Base-by-base conservation (phyloP, 2,888 invertebrate genomes). In the Salpingus planirostris region DNA sequence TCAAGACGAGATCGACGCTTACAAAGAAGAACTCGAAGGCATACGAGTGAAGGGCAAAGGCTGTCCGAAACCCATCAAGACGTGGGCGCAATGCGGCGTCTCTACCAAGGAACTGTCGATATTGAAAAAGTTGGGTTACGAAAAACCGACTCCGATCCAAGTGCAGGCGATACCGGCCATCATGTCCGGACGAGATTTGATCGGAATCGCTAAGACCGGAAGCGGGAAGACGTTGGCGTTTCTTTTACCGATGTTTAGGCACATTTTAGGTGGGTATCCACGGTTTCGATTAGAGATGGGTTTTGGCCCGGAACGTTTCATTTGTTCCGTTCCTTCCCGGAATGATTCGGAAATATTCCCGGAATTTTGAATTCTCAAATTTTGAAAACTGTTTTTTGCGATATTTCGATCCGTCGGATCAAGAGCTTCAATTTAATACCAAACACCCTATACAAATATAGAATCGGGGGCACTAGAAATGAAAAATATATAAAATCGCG, bases 121-220 rank as follows among this genome's bases (percentile, higher is more conserved):
- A 44, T 66, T 98, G 34, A 93, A 89, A 62, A 91, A 83, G 67
- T 73, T 84, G 35, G 78, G 78, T 36, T 99, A 92, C 64, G 92
- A 93, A 52, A 96, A 93, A 63, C 98, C 98, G 0, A 98, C 98
- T 1, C 97, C 98, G 1, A 98, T 98, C 54, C 98, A 98, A 66
- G 83, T 90, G 31, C 98, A 99, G 67, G 97, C 96, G 2, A 89
- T 98, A 55, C 90, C 91, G 3, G 89, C 91, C 13, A 89, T 98
- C 38, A 96, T 99, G 96, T 89, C 87, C 28, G 89, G 88, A 44
- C 78, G 96, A 35, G 96, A 98, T 67, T 70, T 98, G 38, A 98
- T 98, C 55, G 97, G 97, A 32, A 98, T 99, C 59, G 98, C 98
- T 2, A 98, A 98, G 68, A 98, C 98, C 0, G 97, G 97, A 24